phyloP scores from a whole-genome alignment of 1,140 invertebrate species.

The Batillaria attramentaria region DNA sequence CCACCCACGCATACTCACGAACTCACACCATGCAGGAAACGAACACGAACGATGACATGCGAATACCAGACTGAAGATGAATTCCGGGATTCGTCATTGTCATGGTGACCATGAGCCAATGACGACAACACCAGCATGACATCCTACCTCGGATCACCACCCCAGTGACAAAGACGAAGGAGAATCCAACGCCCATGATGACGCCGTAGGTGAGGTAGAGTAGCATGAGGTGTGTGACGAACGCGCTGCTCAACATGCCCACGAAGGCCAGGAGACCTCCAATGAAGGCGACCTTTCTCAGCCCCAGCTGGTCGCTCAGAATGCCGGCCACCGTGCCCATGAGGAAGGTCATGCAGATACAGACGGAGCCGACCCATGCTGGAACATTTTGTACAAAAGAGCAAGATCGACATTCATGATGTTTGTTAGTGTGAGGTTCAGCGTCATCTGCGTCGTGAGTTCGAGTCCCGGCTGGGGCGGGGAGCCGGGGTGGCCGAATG shows the following conservation, averaged over 20 bases:
- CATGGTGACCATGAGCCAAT: too few relatives aligned
- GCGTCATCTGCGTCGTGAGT: too few relatives aligned
- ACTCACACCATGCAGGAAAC: too few relatives aligned
- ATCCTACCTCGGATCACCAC: constrained; percentile 88
- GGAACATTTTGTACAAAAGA: neutral
- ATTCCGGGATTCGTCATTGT: too few relatives aligned
- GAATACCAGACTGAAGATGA: too few relatives aligned
- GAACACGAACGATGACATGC: too few relatives aligned
- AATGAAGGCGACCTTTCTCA: constrained; percentile 85
- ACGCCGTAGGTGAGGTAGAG: constrained; percentile 91
- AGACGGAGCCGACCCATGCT: constrained; percentile 90
- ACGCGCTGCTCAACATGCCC: constrained; percentile 87
- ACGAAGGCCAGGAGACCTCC: constrained; percentile 85
- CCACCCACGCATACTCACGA: too few relatives aligned
- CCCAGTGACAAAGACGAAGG: constrained; percentile 91
- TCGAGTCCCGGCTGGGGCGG: too few relatives aligned
- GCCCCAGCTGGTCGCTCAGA: constrained; percentile 86
- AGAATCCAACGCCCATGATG: constrained; percentile 89
- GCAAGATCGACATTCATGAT: too few relatives aligned
- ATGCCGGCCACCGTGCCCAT: constrained; percentile 89
- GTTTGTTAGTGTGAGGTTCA: too few relatives aligned
- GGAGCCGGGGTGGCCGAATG: too few relatives aligned
- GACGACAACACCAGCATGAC: too few relatives aligned
- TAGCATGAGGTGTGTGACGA: constrained; percentile 76
- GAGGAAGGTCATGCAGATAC: constrained; percentile 91